Conservation (phyloP, 2,888 invertebrate species). For the Lycocerus yunnanus region DNA sequence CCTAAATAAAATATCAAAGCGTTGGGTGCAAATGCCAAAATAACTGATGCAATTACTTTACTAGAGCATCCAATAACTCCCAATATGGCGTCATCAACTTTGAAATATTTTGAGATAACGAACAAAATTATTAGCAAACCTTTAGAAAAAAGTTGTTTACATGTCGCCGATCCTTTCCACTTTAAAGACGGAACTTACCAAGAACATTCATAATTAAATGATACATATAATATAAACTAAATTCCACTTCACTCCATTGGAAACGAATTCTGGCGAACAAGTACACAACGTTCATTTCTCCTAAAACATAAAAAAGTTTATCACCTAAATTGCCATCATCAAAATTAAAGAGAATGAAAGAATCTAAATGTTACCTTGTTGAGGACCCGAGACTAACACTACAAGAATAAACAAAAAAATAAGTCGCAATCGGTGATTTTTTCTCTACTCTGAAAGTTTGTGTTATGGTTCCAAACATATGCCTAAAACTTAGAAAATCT, state of each 20-base stretch:
- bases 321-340: too few relatives aligned
- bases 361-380: neutral
- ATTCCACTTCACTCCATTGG: neutral
- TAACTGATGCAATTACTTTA: slow-evolving; percentile 48
- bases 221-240: slow-evolving; percentile 65
- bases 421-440: neutral
- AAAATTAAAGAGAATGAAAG: neutral
- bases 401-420: neutral
- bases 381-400: neutral
- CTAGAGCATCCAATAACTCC: slow-evolving; percentile 49
- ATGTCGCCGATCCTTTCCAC: too few relatives aligned
- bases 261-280: neutral
- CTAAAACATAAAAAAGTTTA: neutral
- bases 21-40: slow-evolving; percentile 50
- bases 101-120: slow-evolving; percentile 45
- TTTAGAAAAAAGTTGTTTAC: too few relatives aligned
- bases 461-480: neutral
- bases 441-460: neutral
- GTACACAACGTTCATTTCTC: neutral
- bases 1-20: slow-evolving; percentile 48
- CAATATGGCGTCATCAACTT: slow-evolving; percentile 48
- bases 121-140: slow-evolving; percentile 46
- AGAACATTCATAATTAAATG: slow-evolving; percentile 67
- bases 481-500: neutral
- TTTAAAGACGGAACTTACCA: neutral